These are phyloP conservation scores for Eucidaris tribuloides DNA, from an alignment of 35 echinoderm and acorn worm genomes.

Conservation along the genomic window DNA sequence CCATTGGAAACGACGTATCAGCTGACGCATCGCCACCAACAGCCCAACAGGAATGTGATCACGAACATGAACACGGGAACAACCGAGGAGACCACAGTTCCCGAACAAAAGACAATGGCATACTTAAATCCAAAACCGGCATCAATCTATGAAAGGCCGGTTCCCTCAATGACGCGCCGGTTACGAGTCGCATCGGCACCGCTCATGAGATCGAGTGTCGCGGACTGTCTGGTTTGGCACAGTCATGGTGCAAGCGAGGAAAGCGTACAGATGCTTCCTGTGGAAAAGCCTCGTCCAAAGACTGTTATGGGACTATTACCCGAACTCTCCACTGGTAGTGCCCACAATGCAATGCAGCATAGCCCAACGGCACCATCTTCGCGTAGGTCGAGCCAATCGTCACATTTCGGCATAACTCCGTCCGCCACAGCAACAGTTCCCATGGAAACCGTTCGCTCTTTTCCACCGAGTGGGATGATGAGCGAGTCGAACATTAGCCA, in stretches of 20 bases:
- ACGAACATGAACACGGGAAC: slow-evolving; percentile 95
- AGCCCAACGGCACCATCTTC: not conserved
- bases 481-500: too few relatives aligned
- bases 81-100: slow-evolving; percentile 22
- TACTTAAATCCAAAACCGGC: slow-evolving; percentile 74
- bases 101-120: slow-evolving; percentile 46
- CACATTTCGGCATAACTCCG: slow-evolving; percentile 8
- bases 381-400: not conserved
- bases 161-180: slow-evolving; percentile 32
- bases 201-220: slow-evolving; percentile 58
- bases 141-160: slow-evolving; percentile 78
- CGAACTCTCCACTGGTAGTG: not conserved
- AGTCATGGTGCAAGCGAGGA: slow-evolving; percentile 10
- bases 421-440: slow-evolving; percentile 21
- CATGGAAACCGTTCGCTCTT: not conserved
- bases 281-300: slow-evolving; percentile 40
- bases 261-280: slow-evolving; percentile 18
- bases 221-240: slow-evolving; percentile 83
- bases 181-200: slow-evolving; percentile 68
- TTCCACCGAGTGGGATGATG: too few relatives aligned
- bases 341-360: not conserved
- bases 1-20: slow-evolving; percentile 77
- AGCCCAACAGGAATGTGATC: slow-evolving; percentile 76
- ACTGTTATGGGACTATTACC: slow-evolving; percentile 69
- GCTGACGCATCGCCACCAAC: slow-evolving; percentile 68